phyloP scores from a whole-genome alignment of 2,888 invertebrate species.

The Bellardia pandia region DNA sequence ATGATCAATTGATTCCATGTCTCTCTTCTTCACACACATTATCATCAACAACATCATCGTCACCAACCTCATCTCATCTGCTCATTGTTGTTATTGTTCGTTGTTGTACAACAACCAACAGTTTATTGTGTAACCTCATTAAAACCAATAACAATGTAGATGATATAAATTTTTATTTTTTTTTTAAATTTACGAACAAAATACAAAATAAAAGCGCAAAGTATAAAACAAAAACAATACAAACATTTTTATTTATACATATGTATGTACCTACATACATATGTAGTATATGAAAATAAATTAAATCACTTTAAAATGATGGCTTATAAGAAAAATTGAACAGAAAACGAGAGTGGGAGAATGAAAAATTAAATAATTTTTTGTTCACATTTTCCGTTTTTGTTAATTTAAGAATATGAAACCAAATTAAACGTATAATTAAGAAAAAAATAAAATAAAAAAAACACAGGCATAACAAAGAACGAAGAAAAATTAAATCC shows the following conservation, averaged over 20 bases:
- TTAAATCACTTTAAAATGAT: slow-evolving; percentile 43
- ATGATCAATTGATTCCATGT: slow-evolving; percentile 33
- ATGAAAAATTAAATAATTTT: slow-evolving; percentile 15
- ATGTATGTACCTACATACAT: too few relatives aligned
- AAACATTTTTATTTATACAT: too few relatives aligned
- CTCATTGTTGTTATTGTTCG: slow-evolving; percentile 31
- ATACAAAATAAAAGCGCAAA: slow-evolving; percentile 13
- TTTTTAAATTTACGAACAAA: slow-evolving; percentile 22
- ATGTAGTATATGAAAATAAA: slow-evolving; percentile 13
- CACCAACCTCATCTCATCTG: slow-evolving; percentile 28
- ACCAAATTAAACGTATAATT: slow-evolving; percentile 31
- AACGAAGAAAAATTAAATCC: slow-evolving; percentile 1
- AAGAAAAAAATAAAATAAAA: slow-evolving; percentile 23
- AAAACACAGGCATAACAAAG: background rate
- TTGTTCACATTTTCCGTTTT: background rate
- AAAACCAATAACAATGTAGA: slow-evolving; percentile 69
- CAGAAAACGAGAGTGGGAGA: slow-evolving; percentile 39
- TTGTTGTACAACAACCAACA: slow-evolving; percentile 34
- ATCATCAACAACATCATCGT: slow-evolving; percentile 5
- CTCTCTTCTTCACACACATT: slow-evolving; percentile 12
- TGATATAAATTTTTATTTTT: slow-evolving; percentile 52
- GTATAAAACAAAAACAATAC: slow-evolving; percentile 40
- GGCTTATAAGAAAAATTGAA: slow-evolving; percentile 44
- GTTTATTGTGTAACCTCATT: slow-evolving; percentile 71
- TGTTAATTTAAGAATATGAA: slow-evolving; percentile 43